Base-by-base conservation (phyloP, 2,888 invertebrate genomes). In the Zygaena filipendulae region DNA sequence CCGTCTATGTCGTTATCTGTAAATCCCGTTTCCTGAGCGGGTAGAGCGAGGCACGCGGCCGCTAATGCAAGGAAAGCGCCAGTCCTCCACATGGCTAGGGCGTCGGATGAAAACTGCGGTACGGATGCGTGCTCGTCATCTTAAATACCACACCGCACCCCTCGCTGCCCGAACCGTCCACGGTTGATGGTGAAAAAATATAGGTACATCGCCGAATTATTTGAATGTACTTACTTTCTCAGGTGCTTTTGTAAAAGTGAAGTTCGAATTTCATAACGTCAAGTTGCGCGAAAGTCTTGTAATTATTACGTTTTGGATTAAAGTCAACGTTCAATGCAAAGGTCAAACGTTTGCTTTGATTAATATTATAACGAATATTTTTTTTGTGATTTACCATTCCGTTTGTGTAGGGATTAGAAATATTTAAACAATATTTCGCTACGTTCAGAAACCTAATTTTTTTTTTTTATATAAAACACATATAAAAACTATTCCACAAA, bases 1-100 rank as follows among this genome's bases (percentile, higher is more conserved):
- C 89, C 87, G 79, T 92, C 86, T 35, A 91, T 83, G 49, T 92
- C 92, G 56, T 89, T 91, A 49, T 90, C 90, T 27, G 84, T 82
- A 49, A 87, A 86, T 36, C 80, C 77, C 34, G 87, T 84, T 48
- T 90, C 89, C 70, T 84, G 85, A 25, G 90, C 86, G 51, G 90
- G 90, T 45, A 87, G 81, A 45, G 87, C 86, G 54, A 74, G 56
- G 44, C 84, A 81, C 44, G 82, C 77, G 39, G 75, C 72, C 53
- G 83, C 77, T 29, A 74, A 44, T 33, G 67, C 51, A 31, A 75
- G 38, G 32, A 75, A 34, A 11, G 52, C 49, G 37, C 59, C 50
- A 46, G 66, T 59, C 59, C 71, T 59, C 61, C 70, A 67, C 79
- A 79, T 79, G 20, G 50, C 51, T 50, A 47, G 68, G 66, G 44